Conservation (phyloP, 92 coral and sea anemone species). For the Epizoanthus ramosus region DNA sequence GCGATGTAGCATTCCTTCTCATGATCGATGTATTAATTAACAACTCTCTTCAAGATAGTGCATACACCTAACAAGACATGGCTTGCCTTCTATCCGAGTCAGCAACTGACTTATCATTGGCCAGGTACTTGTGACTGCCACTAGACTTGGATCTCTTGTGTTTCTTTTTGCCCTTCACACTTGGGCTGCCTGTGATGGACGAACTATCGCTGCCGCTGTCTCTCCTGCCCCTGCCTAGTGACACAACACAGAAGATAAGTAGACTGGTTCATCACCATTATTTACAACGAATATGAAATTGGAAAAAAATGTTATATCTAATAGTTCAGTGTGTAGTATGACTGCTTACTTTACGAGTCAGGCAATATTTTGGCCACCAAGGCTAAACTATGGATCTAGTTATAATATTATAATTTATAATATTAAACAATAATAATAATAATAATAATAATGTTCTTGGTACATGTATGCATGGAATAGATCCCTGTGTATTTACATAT, state of each 20-base stretch:
- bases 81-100: conserved; percentile 66
- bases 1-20: no score
- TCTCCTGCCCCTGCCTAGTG: conserved; percentile 22
- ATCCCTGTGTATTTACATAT: no score
- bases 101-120: conserved; percentile 36
- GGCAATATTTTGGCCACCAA: no score
- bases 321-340: no score
- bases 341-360: no score
- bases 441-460: no score
- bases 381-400: no score
- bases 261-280: no score
- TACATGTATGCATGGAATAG: no score
- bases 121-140: conserved; percentile 48
- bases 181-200: conserved; percentile 30
- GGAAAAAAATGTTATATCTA: neutral
- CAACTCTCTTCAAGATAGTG: neutral
- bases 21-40: neutral
- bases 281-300: no score
- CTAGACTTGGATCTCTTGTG: conserved; percentile 71
- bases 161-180: conserved; percentile 33
- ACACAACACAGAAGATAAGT: neutral
- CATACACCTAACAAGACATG: neutral
- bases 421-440: no score
- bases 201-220: conserved; percentile 41
- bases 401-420: no score